A percentile compares a stretch with the other conserved stretches of the same genome.
Conservation (phyloP, 2,797 vertebrate genomes). For the Myotis daubentonii region DNA sequence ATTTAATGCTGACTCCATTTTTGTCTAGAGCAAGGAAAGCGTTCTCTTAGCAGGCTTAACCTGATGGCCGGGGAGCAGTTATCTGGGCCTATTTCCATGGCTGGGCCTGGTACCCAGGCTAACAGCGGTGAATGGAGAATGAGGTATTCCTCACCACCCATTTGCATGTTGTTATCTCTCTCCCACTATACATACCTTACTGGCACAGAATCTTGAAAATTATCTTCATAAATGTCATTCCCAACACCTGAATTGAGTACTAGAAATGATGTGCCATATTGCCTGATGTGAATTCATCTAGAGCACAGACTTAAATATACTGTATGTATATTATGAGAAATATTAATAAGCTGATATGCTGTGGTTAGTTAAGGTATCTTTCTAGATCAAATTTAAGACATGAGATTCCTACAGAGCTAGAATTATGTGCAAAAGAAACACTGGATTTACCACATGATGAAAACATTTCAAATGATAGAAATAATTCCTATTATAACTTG, state of each 20-base stretch:
- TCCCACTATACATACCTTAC: background rate
- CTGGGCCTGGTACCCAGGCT: too few species aligned
- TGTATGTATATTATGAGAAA: background rate
- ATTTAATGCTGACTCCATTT: background rate
- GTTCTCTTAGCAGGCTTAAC: background rate
- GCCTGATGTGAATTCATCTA: background rate
- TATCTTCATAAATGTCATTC: background rate
- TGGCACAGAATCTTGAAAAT: background rate
- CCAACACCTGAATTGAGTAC: background rate
- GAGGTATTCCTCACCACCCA: background rate
- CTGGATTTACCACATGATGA: background rate
- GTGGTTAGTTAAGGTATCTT: background rate
- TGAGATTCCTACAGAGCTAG: background rate
- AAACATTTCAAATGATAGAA: conserved; percentile 29
- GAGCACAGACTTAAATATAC: background rate
- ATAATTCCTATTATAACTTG: background rate
- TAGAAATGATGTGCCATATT: background rate
- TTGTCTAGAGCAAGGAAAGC: background rate
- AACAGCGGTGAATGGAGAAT: background rate
- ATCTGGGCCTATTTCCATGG: background rate
- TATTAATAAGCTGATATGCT: background rate
- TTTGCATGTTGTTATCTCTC: background rate
- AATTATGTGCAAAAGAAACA: background rate
- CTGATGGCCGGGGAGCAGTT: background rate
- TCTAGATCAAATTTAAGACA: background rate